Evolutionary conservation across 2,888 invertebrate genomes (phyloP).

Genomic region (Troilus luridus): DNA sequence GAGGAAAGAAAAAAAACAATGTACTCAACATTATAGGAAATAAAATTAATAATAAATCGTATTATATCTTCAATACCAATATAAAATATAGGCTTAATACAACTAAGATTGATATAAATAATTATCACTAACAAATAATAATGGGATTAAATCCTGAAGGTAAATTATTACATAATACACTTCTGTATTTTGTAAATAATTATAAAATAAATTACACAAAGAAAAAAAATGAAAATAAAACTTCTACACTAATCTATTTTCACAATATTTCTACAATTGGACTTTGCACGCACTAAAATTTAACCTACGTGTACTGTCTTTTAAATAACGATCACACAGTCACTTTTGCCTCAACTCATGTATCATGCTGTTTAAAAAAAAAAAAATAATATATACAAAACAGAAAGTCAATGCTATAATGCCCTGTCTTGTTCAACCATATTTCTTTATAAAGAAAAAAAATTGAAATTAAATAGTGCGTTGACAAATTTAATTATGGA

Average conservation of each 20-base stretch:
- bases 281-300: conserved; percentile 57
- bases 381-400: background rate
- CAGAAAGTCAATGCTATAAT: conserved; percentile 28
- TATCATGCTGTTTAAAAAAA: background rate
- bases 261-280: conserved; percentile 56
- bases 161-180: conserved; percentile 7
- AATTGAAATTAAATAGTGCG: background rate
- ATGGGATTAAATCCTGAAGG: background rate
- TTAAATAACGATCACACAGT: conserved; percentile 54
- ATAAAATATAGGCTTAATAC: conserved; percentile 13
- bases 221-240: background rate
- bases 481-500: conserved; percentile 7
- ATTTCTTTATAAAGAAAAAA: conserved; percentile 37
- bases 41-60: background rate
- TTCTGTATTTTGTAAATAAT: conserved; percentile 25
- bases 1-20: background rate
- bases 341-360: conserved; percentile 24
- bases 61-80: background rate
- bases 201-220: conserved; percentile 49
- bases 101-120: conserved; percentile 39
- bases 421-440: conserved; percentile 52
- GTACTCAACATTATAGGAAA: background rate
- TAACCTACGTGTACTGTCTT: conserved; percentile 55
- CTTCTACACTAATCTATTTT: conserved; percentile 54
- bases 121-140: conserved; percentile 15